Base-by-base conservation (phyloP, 2,797 vertebrate species). In the Thaleichthys pacificus region DNA sequence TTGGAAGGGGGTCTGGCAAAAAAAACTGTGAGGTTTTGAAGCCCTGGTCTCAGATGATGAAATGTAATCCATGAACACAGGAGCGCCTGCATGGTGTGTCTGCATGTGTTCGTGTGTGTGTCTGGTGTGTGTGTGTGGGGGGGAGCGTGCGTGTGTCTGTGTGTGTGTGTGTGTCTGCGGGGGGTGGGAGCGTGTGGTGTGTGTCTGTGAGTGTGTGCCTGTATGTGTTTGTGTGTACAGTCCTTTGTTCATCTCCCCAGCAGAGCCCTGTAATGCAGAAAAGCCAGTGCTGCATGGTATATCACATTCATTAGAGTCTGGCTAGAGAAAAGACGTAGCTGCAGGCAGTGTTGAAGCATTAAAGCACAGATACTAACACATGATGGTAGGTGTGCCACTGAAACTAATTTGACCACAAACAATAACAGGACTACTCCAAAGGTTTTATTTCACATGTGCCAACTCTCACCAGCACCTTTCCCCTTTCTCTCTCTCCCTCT, bases 201-300 rank as follows among this genome's bases (percentile, higher is more conserved):
- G n/a, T n/a, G n/a, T n/a, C n/a, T n/a, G n/a, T n/a, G n/a, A n/a
- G n/a, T n/a, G 61, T n/a, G 79, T 84, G 73, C 80, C 11, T 70
- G 54, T 79, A 72, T 76, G 77, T 82, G 73, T n/a, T n/a, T 84
- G 76, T 73, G 5, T 64, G 61, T 28, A 49, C 79, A 82, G 82
- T 42, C 79, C 72, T 88, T 89, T 90, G 90, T 89, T 89, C 89
- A 89, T 86, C 83, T 86, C 85, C 77, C 76, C 75, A 82, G 82
- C 77, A 70, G 70, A 82, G 78, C 69, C 76, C 71, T 61, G 42
- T 72, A 82, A 72, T 66, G 78, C 75, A 80, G 82, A n/a, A 79
- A 79, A 89, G 82, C 85, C 73, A 68, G 86, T 88, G 88, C 80
- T 67, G 66, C 67, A 84, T 60, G 69, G 77, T 64, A 61, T 81